Evolutionary conservation across 2,797 vertebrate genomes (phyloP).

Genomic region (Brachyrhaphis roseni): DNA sequence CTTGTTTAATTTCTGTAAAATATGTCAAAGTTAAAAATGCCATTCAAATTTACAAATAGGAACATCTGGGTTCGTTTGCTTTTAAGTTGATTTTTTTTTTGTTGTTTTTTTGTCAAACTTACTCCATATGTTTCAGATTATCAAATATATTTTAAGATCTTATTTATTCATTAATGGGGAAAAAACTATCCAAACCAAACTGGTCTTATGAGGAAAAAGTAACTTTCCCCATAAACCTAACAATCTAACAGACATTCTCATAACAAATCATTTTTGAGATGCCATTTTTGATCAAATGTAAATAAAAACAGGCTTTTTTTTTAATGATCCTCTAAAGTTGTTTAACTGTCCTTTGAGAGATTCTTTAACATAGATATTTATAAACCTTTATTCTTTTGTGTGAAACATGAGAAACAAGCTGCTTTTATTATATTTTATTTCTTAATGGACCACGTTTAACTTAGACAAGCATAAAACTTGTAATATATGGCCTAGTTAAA

Average conservation of each 20-base stretch:
- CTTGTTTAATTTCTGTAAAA: background rate
- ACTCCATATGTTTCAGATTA: background rate
- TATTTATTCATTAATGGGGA: background rate
- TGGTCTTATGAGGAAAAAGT: no score
- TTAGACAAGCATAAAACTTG: background rate
- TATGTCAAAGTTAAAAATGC: background rate
- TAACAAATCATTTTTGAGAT: no score
- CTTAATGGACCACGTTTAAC: background rate
- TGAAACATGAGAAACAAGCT: background rate
- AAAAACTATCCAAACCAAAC: background rate
- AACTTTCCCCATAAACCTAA: no score
- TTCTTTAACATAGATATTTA: background rate
- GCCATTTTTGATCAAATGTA: no score
- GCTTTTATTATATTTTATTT: background rate
- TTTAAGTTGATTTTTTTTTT: no score
- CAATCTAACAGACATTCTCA: no score
- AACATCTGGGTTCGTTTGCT: background rate
- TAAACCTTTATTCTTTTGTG: background rate
- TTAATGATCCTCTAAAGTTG: background rate
- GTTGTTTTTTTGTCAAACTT: no score
- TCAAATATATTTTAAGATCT: background rate
- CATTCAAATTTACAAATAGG: background rate
- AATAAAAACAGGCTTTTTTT: no score
- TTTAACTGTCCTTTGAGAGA: background rate
- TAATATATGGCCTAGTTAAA: background rate